Percentiles rank a stretch among this genome's conserved stretches.
phyloP scores from a whole-genome alignment of 92 coral and sea anemone species.

The Porites evermanni region DNA sequence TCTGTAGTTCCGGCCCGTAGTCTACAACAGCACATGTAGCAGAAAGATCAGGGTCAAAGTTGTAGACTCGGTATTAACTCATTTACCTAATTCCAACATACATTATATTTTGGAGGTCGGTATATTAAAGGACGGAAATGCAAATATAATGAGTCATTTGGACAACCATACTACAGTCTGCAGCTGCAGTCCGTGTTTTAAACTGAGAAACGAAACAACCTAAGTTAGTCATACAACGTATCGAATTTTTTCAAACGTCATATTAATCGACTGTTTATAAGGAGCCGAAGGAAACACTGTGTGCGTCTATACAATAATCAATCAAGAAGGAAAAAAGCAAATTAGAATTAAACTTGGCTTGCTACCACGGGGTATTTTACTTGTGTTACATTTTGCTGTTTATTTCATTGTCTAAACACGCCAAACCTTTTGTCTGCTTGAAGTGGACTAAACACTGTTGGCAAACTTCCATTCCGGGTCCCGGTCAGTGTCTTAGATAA shows the following conservation, averaged over 20 bases:
- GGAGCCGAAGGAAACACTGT: too few species aligned
- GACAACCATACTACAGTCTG: too few species aligned
- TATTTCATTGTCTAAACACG: slow-evolving; percentile 1
- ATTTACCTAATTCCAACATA: too few species aligned
- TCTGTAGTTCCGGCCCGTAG: not conserved
- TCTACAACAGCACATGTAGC: not conserved
- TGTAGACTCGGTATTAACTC: too few species aligned
- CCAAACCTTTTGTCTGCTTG: not conserved
- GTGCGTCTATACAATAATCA: not conserved
- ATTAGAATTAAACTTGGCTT: slow-evolving; percentile 5
- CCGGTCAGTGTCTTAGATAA: not conserved
- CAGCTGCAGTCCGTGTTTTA: too few species aligned
- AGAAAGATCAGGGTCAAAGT: not conserved
- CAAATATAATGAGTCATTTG: too few species aligned
- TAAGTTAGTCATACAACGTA: not conserved
- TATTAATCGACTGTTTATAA: not conserved
- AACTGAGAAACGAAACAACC: too few species aligned
- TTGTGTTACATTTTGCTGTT: not conserved
- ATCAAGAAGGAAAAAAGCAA: not conserved
- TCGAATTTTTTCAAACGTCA: not conserved
- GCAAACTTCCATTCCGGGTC: slow-evolving; percentile 4
- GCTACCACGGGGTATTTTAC: slow-evolving; percentile 9
- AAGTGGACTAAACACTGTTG: not conserved
- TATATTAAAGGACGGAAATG: too few species aligned
- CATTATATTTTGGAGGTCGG: too few species aligned